These are phyloP conservation scores for Ennomos fuscantarius DNA, from an alignment of 2,888 invertebrate species.

Conservation along the genomic window DNA sequence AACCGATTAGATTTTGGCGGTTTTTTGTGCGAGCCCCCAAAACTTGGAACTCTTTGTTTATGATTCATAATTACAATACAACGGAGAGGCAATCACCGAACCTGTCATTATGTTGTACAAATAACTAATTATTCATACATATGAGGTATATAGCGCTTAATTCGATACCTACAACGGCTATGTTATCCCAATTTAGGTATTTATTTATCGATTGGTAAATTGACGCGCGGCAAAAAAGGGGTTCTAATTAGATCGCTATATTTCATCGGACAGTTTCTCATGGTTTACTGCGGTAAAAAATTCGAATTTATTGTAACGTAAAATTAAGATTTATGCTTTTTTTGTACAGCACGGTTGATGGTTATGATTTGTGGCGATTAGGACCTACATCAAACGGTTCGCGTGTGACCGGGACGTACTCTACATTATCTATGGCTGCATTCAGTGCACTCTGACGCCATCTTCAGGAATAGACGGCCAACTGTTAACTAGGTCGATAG, in stretches of 20 bases:
- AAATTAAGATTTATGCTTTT: conserved; percentile 75
- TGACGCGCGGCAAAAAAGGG: conserved; percentile 56
- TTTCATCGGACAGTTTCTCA: conserved; percentile 63
- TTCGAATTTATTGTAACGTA: conserved; percentile 58
- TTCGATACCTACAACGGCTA: conserved; percentile 60
- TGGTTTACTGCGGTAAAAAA: conserved; percentile 53
- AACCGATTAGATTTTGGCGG: conserved; percentile 79
- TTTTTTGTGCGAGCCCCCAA: conserved; percentile 66
- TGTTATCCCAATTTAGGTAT: conserved; percentile 56
- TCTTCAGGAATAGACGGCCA: conserved; percentile 35
- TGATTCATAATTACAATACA: conserved; percentile 81
- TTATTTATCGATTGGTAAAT: conserved; percentile 72
- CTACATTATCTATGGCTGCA: conserved; percentile 51
- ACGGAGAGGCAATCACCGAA: conserved; percentile 74
- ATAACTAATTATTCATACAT: conserved; percentile 78
- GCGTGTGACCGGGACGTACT: conserved; percentile 59
- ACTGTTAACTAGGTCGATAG: conserved; percentile 44
- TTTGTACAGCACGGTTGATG: conserved; percentile 57
- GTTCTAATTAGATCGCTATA: conserved; percentile 58
- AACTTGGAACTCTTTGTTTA: conserved; percentile 74
- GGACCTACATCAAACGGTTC: conserved; percentile 69
- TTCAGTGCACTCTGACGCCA: conserved; percentile 32
- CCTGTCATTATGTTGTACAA: conserved; percentile 81
- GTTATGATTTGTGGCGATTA: conserved; percentile 76
- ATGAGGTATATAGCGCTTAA: conserved; percentile 63